Evolutionary conservation across 2,888 invertebrate genomes (phyloP).

Genomic region (Lochmaea capreae): DNA sequence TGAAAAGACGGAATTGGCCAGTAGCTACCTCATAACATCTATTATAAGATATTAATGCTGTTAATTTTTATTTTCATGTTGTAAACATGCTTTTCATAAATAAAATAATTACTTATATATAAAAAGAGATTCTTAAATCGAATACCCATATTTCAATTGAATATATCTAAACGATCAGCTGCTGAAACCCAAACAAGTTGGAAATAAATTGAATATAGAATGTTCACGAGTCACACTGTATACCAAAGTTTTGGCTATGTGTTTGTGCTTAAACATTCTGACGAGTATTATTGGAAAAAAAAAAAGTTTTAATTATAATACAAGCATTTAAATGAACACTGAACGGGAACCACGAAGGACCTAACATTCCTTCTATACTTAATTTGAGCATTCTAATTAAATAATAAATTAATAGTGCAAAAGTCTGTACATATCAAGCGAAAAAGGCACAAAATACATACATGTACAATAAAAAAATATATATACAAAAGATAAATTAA

Average conservation of each 20-base stretch:
- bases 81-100: no score
- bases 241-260: background rate
- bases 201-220: no score
- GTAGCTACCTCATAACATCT: no score
- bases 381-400: slow-evolving; percentile 37
- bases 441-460: slow-evolving; percentile 44
- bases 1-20: no score
- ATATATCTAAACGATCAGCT: no score
- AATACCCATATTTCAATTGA: no score
- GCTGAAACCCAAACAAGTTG: no score
- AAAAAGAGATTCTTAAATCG: no score
- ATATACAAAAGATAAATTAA: slow-evolving; percentile 48
- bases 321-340: slow-evolving; percentile 24
- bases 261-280: slow-evolving; percentile 8
- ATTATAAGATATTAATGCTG: no score
- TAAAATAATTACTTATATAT: no score
- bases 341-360: slow-evolving; percentile 12
- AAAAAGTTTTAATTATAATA: slow-evolving; percentile 19
- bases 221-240: background rate
- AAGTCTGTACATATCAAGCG: slow-evolving; percentile 44
- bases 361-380: slow-evolving; percentile 17
- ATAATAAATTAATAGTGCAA: slow-evolving; percentile 39
- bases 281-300: slow-evolving; percentile 23
- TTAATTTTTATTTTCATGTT: no score
- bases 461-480: slow-evolving; percentile 43